Evolutionary conservation across 2,797 vertebrate species (phyloP), one percentile per base, ranked within the genome.

Genomic region (Lepus townsendii): DNA sequence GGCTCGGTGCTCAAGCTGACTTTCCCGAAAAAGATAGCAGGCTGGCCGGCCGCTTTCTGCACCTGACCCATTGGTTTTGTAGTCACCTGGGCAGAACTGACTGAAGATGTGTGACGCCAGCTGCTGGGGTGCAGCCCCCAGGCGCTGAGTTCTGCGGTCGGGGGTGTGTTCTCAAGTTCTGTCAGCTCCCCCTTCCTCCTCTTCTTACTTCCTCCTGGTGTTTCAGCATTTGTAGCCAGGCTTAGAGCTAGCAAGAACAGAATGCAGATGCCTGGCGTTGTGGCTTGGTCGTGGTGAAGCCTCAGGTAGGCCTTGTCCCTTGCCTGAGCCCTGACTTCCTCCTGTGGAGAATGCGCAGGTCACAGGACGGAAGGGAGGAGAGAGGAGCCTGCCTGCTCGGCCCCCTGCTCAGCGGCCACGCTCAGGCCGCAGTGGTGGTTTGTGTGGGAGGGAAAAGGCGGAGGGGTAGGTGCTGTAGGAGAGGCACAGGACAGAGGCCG

Each of bases 51-150:
- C 26, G 30, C 16, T 54, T 78, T 73, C 82, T 73, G 24, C 68
- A 77, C 63, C 42, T 72, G 10, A 82, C 87, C 52, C 75, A 52
- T 75, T 92, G 80, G 52, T 84, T 91, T 95, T 91, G 47, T 87
- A 76, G 63, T 62, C 83, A 86, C 0, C 2, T n/a, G 60, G 88
- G n/a, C 47, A 76, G 60, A 86, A 83, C 19, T 19, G 32, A 91
- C 68, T 68, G n/a, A 79, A 72, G 26, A 93, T 52, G 54, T 66
- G 42, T 86, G 76, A 77, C 77, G 62, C 76, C 47, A 63, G 14
- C 68, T 65, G 13, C 35, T 76, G n/a, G 32, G 8, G 19, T 22
- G 60, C 6, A 4, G 62, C 27, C 1, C 66, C 30, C 69, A 63
- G 4, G 16, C 76, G 2, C 6, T 90, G 73, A 65, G 22, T 52